phyloP scores from a whole-genome alignment of 2,113 vertebrate species.

The Otolemur garnettii region DNA sequence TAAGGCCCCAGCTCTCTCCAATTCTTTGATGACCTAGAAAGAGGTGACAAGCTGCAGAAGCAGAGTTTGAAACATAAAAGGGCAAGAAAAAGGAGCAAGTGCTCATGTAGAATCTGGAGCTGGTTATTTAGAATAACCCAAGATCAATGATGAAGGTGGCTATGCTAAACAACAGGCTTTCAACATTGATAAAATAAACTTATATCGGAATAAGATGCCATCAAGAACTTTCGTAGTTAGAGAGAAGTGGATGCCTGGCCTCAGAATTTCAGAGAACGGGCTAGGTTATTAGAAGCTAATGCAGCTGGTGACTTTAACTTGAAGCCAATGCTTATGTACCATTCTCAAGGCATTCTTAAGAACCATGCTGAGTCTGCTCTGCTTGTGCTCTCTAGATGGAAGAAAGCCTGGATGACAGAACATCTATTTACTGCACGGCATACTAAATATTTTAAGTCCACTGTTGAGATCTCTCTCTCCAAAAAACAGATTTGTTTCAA shows the following conservation, averaged over 20 bases:
- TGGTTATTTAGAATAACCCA: neutral
- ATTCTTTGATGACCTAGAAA: neutral
- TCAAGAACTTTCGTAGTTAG: neutral
- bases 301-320: neutral
- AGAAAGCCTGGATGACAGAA: neutral
- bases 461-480: neutral
- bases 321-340: neutral
- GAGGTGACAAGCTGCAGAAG: neutral
- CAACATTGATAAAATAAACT: neutral
- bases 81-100: neutral
- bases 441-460: neutral
- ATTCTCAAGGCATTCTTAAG: neutral
- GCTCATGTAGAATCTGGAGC: neutral
- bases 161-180: neutral
- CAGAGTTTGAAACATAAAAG: neutral
- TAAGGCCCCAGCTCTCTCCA: neutral
- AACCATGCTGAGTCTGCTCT: neutral
- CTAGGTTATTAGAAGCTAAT: neutral
- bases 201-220: neutral
- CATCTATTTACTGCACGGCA: neutral
- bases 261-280: neutral
- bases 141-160: neutral
- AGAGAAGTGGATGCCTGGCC: neutral
- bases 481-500: neutral
- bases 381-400: neutral